Evolutionary conservation across 2,888 invertebrate species (phyloP).

Genomic region (Andrena hattorfiana): DNA sequence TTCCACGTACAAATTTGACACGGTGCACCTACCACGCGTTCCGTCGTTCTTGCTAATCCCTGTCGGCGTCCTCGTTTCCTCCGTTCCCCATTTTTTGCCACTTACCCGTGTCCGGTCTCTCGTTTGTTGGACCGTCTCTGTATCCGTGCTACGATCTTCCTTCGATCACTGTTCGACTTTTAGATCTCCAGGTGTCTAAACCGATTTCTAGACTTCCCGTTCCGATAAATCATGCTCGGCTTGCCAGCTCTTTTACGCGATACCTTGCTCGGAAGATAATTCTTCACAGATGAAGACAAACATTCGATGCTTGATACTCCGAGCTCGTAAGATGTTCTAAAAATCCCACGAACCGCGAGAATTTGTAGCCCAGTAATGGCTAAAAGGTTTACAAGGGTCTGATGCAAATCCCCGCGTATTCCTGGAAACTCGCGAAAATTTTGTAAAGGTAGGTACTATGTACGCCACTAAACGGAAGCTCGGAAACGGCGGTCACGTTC

Average conservation of each 20-base stretch:
- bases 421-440: background rate
- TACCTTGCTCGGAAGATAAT: no score
- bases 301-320: background rate
- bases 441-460: background rate
- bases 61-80: background rate
- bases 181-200: background rate
- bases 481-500: constrained; percentile 29
- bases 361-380: background rate
- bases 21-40: constrained; percentile 12
- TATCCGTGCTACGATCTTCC: background rate
- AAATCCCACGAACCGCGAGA: background rate
- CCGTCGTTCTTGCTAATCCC: constrained; percentile 31
- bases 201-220: background rate
- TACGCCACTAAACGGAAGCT: background rate
- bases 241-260: no score
- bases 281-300: background rate
- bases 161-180: background rate
- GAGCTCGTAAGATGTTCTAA: background rate
- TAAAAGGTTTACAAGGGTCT: background rate
- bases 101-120: background rate
- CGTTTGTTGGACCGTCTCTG: background rate
- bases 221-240: background rate
- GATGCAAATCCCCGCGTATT: background rate
- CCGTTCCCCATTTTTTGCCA: background rate
- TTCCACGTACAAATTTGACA: constrained; percentile 45